These are phyloP conservation scores for Listrodromus nycthemerus DNA, from an alignment of 2,888 invertebrate species.

Conservation along the genomic window DNA sequence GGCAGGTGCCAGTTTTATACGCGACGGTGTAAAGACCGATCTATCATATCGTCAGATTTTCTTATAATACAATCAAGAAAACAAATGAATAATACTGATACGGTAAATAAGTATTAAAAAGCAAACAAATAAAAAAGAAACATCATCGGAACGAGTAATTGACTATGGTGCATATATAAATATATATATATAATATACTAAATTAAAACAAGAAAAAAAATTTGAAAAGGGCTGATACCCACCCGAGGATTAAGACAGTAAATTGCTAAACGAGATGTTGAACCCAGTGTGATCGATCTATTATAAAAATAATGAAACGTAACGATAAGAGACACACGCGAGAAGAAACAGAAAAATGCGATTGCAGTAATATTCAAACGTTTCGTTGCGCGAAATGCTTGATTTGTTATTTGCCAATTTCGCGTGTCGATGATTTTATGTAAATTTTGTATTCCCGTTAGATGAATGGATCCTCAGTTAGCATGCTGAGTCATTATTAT, in stretches of 20 bases:
- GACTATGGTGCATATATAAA: slow-evolving; percentile 51
- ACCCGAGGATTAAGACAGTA: slow-evolving; percentile 66
- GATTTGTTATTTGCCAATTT: slow-evolving; percentile 51
- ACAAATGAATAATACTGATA: slow-evolving; percentile 70
- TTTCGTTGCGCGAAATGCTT: slow-evolving; percentile 29
- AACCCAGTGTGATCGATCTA: slow-evolving; percentile 73
- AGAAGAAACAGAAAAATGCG: slow-evolving; percentile 31
- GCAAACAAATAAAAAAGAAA: slow-evolving; percentile 50
- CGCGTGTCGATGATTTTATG: slow-evolving; percentile 35
- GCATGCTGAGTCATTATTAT: slow-evolving; percentile 39
- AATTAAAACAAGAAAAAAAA: slow-evolving; percentile 39
- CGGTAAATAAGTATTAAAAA: slow-evolving; percentile 70
- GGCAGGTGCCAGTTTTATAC: slow-evolving; percentile 69
- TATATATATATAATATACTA: slow-evolving; percentile 46
- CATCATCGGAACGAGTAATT: slow-evolving; percentile 61
- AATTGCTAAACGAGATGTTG: slow-evolving; percentile 70
- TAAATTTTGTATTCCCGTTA: slow-evolving; percentile 55
- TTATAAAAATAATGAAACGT: slow-evolving; percentile 63
- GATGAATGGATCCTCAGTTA: slow-evolving; percentile 24
- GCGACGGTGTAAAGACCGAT: slow-evolving; percentile 70
- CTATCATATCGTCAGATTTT: slow-evolving; percentile 80
- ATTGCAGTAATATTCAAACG: slow-evolving; percentile 8
- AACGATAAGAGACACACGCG: slow-evolving; percentile 49
- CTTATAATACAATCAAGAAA: slow-evolving; percentile 73
- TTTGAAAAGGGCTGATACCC: slow-evolving; percentile 65